Conservation (phyloP, 2,113 vertebrate species). For the Uropsilus gracilis region DNA sequence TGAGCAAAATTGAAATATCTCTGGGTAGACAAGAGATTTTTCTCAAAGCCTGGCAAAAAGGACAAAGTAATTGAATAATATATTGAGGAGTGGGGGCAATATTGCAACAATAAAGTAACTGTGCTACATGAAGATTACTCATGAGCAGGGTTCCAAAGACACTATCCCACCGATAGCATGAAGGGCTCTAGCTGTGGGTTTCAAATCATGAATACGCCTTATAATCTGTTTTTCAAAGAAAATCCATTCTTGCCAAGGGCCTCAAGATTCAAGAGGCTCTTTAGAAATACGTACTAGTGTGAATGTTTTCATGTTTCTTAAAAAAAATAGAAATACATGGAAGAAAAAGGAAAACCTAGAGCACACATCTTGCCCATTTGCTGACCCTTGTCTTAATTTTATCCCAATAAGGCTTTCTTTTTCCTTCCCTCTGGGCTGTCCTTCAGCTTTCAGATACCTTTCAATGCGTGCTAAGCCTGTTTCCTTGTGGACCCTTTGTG, state of each 20-base stretch:
- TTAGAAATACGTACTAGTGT: constrained; percentile 13
- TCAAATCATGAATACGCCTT: neutral
- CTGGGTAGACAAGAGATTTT: neutral
- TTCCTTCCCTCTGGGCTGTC: neutral
- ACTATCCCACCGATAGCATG: rapidly evolving
- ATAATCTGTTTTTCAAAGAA: neutral
- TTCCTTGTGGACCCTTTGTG: neutral
- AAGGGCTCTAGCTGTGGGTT: neutral
- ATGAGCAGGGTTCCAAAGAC: neutral
- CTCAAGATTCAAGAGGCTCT: neutral
- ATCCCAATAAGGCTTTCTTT: constrained; percentile 29
- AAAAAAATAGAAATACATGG: neutral
- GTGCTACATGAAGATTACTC: neutral
- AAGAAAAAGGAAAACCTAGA: neutral
- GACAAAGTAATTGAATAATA: neutral
- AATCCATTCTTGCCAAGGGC: neutral
- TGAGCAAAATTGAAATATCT: neutral
- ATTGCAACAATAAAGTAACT: neutral
- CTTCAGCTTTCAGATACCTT: neutral
- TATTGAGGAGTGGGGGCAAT: no score
- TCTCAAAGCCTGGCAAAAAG: neutral
- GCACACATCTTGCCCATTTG: neutral
- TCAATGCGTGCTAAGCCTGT: neutral
- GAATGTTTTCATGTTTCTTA: neutral
- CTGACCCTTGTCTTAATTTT: constrained; percentile 41